Evolutionary conservation across 2,888 invertebrate species (phyloP).

Genomic region (Drosophila anomelani): DNA sequence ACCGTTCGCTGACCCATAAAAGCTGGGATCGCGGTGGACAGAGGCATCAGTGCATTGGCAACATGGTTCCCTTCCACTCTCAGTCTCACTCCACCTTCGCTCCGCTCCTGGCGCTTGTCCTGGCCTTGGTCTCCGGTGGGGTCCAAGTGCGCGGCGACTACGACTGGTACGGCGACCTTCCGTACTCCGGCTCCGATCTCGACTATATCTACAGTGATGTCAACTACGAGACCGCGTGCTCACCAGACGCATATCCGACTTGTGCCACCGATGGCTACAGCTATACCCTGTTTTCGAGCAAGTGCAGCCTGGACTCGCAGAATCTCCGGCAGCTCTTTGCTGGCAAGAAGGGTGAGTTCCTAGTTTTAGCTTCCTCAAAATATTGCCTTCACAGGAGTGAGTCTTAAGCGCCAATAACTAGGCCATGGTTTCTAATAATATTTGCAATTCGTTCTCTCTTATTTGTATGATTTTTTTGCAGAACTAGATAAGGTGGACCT

Average conservation of each 20-base stretch:
- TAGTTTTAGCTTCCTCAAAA: too few species aligned
- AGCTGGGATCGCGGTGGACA: constrained; percentile 16
- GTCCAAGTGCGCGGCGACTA: constrained; percentile 14
- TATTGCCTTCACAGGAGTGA: background rate
- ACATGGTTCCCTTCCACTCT: constrained; percentile 28
- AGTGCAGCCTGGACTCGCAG: constrained; percentile 37
- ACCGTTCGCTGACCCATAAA: constrained; percentile 34
- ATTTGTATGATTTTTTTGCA: background rate
- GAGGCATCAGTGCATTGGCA: constrained; percentile 39
- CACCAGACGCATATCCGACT: constrained; percentile 18
- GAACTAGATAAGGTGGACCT: constrained; percentile 23
- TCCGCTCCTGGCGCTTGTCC: background rate
- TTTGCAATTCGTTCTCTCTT: background rate
- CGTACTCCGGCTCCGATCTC: constrained; percentile 20
- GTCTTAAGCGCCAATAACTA: too few species aligned
- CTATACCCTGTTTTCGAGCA: constrained; percentile 27
- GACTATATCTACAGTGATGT: constrained; percentile 35
- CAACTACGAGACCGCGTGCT: constrained; percentile 19
- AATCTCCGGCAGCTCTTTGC: constrained; percentile 34
- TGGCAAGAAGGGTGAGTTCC: constrained; percentile 18
- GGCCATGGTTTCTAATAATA: background rate
- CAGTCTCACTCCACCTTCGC: background rate
- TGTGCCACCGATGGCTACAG: constrained; percentile 37
- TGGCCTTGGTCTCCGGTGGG: background rate
- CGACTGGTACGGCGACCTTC: constrained; percentile 34